Conservation (phyloP, 2,797 vertebrate genomes). For the Falco peregrinus region DNA sequence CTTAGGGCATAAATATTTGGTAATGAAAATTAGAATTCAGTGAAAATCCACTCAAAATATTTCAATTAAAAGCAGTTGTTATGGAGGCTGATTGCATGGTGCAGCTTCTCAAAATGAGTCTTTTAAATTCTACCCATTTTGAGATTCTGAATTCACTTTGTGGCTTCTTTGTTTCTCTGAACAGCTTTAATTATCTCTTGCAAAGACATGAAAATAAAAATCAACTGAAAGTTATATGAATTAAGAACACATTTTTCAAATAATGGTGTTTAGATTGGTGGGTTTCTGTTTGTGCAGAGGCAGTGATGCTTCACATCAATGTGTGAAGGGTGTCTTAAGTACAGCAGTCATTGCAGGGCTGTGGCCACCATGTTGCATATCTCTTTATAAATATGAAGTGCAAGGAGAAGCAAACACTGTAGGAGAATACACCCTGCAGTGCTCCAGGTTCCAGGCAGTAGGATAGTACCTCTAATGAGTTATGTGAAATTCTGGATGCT, state of each 20-base stretch:
- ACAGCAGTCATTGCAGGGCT: not conserved
- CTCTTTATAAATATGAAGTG: not conserved
- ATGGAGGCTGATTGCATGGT: not conserved
- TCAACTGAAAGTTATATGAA: not conserved
- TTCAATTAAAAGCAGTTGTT: not conserved
- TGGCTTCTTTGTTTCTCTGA: not conserved
- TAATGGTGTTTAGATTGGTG: rapidly evolving
- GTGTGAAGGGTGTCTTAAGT: not conserved
- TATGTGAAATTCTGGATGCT: not conserved
- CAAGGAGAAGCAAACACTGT: not conserved
- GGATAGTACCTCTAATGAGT: not conserved
- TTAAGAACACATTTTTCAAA: not conserved
- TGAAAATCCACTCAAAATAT: not conserved
- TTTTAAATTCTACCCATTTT: not conserved
- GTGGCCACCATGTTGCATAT: rapidly evolving
- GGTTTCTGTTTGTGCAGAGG: not conserved
- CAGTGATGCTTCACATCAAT: rapidly evolving
- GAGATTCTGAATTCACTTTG: not conserved
- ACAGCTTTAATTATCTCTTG: not conserved
- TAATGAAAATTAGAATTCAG: not conserved
- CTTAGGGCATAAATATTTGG: not conserved
- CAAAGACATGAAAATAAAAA: not conserved
- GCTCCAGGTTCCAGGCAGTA: not conserved
- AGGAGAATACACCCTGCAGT: not conserved
- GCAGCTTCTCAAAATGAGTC: not conserved